Base-by-base conservation (phyloP, 2,888 invertebrate genomes). In the Cantharis rustica region DNA sequence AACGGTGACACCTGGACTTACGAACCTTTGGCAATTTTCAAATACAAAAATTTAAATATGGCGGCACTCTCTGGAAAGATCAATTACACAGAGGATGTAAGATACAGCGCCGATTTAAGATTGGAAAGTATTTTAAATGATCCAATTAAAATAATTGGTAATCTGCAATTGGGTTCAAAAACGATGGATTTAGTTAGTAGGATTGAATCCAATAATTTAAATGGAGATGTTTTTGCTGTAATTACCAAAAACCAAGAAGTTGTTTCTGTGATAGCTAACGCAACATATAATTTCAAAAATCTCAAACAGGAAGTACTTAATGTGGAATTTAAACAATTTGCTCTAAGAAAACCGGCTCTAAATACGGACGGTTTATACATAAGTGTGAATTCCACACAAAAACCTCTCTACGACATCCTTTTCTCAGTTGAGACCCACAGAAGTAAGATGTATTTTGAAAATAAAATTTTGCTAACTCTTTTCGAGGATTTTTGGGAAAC, bases 401-500 rank as follows among this genome's bases (percentile, higher is more conserved):
- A 76, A 16, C 80, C 83, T 10, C 69, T 68, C 10, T 83, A 83
- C 61, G 76, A 83, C 62, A 78, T 77, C 2, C 20, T 75, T 5
- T 20, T 83, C 10, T 68, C 76, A 1, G 73, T 82, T 47, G 63
- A 75, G 16, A 80, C 76, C 47, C 72, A 81, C 70, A 68, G 80
- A 27, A 76, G 75, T 11, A 74, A 75, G 27, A 63, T 78, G n/a
- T 80, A 80, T 79, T 81, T 81, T 20, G 80, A 83, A 63, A 80
- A 72, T 13, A 73, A 71, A 23, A 81, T 75, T 1, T n/a, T 68
- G 3, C 20, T 80, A 3, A 75, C n/a, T 10, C 16, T 83, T 16
- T 81, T 82, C 69, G 78, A 76, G 20, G 79, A 78, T 11, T 77
- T 72, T 7, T 83, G 82, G 83, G 62, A 77, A 74, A 79, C 80